Percentiles rank a stretch among this genome's conserved stretches.
phyloP scores from a whole-genome alignment of 2,113 vertebrate genomes.

The Lynx canadensis region DNA sequence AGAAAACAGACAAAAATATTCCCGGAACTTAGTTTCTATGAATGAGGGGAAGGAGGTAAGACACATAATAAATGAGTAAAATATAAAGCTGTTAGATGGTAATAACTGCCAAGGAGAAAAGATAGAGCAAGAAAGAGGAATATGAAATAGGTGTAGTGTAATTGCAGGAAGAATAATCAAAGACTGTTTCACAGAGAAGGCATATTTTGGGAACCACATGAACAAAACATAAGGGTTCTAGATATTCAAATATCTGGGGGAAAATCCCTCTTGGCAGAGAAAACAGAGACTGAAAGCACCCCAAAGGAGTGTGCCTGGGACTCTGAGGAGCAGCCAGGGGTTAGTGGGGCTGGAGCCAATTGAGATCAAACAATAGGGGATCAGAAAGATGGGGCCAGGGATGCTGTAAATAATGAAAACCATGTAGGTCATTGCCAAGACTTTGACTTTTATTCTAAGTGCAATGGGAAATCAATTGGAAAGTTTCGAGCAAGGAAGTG shows the following conservation, averaged over 20 bases:
- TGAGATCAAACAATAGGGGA: background rate
- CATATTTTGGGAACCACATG: background rate
- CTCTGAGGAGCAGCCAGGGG: background rate
- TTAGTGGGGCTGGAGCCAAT: background rate
- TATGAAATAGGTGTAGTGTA: background rate
- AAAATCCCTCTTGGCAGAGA: background rate
- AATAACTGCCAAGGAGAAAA: background rate
- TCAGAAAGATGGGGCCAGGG: background rate
- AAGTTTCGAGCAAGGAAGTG: background rate
- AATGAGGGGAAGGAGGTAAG: background rate
- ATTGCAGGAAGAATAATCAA: background rate
- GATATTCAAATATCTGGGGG: background rate
- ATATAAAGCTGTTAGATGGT: background rate
- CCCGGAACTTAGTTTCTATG: background rate
- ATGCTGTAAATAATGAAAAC: background rate
- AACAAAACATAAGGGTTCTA: background rate
- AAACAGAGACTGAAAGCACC: background rate
- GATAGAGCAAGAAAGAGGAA: background rate
- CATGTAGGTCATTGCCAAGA: background rate
- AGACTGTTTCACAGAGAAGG: background rate
- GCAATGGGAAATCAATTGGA: background rate
- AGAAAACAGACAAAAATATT: background rate
- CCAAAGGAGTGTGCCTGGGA: background rate
- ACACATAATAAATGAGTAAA: background rate
- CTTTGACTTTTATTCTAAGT: background rate